phyloP scores from a whole-genome alignment of 1,140 invertebrate species.

The Drosophila quadrilineata region DNA sequence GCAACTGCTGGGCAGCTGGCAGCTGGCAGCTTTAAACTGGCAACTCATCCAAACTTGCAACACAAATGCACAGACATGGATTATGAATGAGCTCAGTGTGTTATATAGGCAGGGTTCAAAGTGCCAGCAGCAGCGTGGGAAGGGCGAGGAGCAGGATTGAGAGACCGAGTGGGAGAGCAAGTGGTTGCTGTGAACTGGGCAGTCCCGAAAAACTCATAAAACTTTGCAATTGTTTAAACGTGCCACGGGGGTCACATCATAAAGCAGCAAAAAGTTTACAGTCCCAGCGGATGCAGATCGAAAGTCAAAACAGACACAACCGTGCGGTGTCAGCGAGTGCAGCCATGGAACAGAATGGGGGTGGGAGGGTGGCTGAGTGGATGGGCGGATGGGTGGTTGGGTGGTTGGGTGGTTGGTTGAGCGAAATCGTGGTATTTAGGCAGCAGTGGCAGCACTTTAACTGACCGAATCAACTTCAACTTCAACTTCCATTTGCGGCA shows the following conservation, averaged over 20 bases:
- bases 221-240: slow-evolving; percentile 71
- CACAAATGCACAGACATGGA: slow-evolving; percentile 17
- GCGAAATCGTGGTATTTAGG: background rate
- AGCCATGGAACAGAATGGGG: background rate
- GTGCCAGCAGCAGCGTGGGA: no score
- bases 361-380: no score
- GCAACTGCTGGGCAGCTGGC: no score
- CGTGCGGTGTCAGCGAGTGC: background rate
- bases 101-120: no score
- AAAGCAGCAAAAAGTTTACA: slow-evolving; percentile 40
- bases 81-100: slow-evolving; percentile 1
- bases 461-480: slow-evolving; percentile 17
- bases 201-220: slow-evolving; percentile 46
- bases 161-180: no score
- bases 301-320: no score
- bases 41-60: slow-evolving; percentile 6
- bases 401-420: no score
- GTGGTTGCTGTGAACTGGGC: slow-evolving; percentile 14
- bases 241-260: slow-evolving; percentile 55
- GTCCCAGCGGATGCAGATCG: slow-evolving; percentile 14
- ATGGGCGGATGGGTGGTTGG: background rate
- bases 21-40: no score
- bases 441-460: slow-evolving; percentile 27
- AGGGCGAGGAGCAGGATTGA: no score
- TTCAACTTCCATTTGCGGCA: slow-evolving; percentile 27